A percentile compares a stretch with the other conserved stretches of the same genome.
Conservation (phyloP, 2,888 invertebrate genomes). For the Vandiemenella viatica region DNA sequence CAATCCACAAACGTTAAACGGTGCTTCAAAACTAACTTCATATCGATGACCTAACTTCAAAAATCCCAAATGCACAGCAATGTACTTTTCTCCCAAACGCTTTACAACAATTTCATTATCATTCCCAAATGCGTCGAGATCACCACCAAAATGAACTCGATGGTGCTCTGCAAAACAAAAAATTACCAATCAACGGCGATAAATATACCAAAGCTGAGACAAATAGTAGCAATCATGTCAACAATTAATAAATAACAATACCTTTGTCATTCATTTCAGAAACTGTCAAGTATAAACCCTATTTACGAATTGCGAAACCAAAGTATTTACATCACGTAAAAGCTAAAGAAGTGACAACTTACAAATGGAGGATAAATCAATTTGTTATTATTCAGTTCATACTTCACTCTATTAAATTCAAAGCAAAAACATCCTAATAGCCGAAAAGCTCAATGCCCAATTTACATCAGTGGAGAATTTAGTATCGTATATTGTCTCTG, state of each 20-base stretch:
- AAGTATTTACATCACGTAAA: too few relatives aligned
- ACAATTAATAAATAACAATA: neutral
- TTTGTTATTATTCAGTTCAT: too few relatives aligned
- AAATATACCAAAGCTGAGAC: neutral
- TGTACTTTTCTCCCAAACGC: constrained; percentile 17
- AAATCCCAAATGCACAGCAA: constrained; percentile 26
- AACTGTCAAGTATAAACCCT: neutral
- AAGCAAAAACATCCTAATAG: too few relatives aligned
- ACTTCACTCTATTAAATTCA: too few relatives aligned
- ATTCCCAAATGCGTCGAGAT: constrained; percentile 14
- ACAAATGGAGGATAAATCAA: too few relatives aligned
- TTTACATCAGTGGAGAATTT: too few relatives aligned
- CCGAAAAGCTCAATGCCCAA: too few relatives aligned
- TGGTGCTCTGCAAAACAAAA: constrained; percentile 3
- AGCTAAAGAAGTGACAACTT: too few relatives aligned
- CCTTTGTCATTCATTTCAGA: neutral
- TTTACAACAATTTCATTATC: constrained; percentile 22
- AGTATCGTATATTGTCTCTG: too few relatives aligned
- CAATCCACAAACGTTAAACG: neutral
- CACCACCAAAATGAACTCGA: constrained; percentile 16
- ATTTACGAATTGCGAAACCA: too few relatives aligned
- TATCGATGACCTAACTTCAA: constrained; percentile 27
- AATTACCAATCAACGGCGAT: neutral
- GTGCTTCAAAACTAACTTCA: constrained; percentile 9
- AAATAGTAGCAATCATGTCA: neutral